Evolutionary conservation across 1,140 invertebrate genomes (phyloP).

Genomic region (Phenacoccus solenopsis): DNA sequence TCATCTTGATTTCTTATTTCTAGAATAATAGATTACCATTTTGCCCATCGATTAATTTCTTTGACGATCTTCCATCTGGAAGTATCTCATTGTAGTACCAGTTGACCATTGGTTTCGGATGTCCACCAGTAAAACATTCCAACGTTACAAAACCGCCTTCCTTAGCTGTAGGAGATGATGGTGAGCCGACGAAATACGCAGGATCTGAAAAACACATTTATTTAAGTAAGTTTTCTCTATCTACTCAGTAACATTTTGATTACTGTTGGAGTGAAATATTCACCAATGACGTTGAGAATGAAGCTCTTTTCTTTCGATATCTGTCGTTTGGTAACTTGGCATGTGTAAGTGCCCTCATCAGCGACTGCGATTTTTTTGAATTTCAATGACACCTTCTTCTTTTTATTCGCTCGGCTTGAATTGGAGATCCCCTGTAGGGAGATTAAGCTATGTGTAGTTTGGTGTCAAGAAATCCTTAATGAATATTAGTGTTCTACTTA

Average conservation of each 20-base stretch:
- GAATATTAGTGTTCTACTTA: background rate
- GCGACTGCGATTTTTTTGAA: background rate
- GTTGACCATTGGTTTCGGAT: background rate
- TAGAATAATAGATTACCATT: too few species aligned
- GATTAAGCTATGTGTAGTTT: too few species aligned
- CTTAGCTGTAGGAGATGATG: background rate
- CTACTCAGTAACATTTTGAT: too few species aligned
- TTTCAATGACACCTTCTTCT: background rate
- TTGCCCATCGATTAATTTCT: background rate
- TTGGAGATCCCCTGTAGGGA: too few species aligned
- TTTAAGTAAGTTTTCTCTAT: too few species aligned
- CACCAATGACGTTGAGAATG: background rate
- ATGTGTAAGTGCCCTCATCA: background rate
- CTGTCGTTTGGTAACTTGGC: background rate
- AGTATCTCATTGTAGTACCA: background rate
- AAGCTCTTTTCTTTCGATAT: background rate
- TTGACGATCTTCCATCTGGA: background rate
- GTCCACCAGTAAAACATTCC: background rate
- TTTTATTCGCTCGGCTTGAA: background rate
- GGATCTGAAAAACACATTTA: background rate
- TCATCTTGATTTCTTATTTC: too few species aligned
- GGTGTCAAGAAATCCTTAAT: too few species aligned
- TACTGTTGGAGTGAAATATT: too few species aligned
- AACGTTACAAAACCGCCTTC: background rate
- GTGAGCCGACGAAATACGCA: background rate